Evolutionary conservation across 53 echinoderm and acorn worm species (phyloP).

Genomic region (Apostichopus leukothele): DNA sequence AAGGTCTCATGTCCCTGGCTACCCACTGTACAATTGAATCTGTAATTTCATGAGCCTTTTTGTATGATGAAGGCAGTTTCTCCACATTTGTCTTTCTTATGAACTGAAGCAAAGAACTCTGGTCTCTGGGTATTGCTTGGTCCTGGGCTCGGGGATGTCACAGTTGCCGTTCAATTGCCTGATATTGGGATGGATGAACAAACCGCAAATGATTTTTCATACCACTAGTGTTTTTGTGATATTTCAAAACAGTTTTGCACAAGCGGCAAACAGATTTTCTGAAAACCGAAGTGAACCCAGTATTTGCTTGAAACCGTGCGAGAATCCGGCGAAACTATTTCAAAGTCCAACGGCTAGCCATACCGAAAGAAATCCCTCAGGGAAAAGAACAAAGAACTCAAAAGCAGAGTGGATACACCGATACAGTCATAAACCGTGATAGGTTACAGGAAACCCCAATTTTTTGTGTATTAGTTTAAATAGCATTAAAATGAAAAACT

Average conservation of each 20-base stretch:
- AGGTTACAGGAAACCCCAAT: conserved; percentile 8
- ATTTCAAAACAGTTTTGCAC: conserved; percentile 18
- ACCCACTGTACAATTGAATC: conserved; percentile 15
- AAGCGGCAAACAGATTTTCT: conserved; percentile 9
- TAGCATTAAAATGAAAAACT: background rate
- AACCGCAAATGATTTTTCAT: conserved; percentile 26
- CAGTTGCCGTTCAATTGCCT: conserved; percentile 4
- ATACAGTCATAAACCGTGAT: background rate
- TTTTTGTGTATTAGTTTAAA: conserved; percentile 7
- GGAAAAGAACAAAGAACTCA: background rate
- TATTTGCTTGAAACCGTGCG: conserved; percentile 13
- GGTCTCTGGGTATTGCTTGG: conserved; percentile 1
- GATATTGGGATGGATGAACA: conserved; percentile 18
- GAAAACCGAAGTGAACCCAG: conserved; percentile 26
- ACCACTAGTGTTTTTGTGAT: conserved; percentile 14
- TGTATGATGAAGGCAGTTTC: conserved; percentile 13
- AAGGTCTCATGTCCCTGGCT: conserved; percentile 18
- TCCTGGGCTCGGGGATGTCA: conserved; percentile 1
- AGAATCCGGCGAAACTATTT: conserved; percentile 7
- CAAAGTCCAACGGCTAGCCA: conserved; percentile 12
- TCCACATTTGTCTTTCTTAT: conserved; percentile 19
- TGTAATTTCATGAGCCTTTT: conserved; percentile 10
- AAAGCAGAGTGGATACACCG: background rate
- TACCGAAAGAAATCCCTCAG: background rate
- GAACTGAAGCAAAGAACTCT: conserved; percentile 23